Evolutionary conservation across 2,113 vertebrate species (phyloP).

Genomic region (Prunella himalayana): DNA sequence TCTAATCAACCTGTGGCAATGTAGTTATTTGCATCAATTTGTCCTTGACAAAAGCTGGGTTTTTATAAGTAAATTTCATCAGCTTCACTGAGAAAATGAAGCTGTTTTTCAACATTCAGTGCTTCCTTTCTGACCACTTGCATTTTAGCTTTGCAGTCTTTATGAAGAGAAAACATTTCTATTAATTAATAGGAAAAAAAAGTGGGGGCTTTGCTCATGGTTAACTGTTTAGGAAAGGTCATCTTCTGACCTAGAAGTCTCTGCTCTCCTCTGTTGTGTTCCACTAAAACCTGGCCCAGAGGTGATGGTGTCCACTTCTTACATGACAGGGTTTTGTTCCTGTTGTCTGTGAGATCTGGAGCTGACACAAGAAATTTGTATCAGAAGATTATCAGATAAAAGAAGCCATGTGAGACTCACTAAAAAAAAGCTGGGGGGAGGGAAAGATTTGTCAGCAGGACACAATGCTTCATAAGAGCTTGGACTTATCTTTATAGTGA

Average conservation of each 20-base stretch:
- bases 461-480: not conserved
- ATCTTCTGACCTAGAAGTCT: not conserved
- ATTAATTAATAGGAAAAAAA: not conserved
- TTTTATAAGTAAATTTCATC: not conserved
- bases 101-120: not conserved
- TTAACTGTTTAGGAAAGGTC: not conserved
- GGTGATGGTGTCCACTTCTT: not conserved
- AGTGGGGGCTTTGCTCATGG: rapidly evolving
- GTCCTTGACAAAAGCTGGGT: not conserved
- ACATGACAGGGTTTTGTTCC: not conserved
- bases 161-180: not conserved
- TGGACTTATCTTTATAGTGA: not conserved
- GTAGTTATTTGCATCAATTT: not conserved
- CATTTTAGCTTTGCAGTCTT: not conserved
- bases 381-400: conserved; percentile 41
- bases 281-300: not conserved
- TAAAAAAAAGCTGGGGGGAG: not conserved
- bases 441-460: conserved; percentile 3
- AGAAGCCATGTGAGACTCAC: not conserved
- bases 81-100: not conserved
- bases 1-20: not conserved
- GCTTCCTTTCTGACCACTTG: not conserved
- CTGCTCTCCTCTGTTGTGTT: not conserved
- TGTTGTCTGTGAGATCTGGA: not conserved
- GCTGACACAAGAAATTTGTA: conserved; percentile 35